A percentile compares a stretch with the other conserved stretches of the same genome.
Conservation (phyloP, 2,797 vertebrate genomes). For the Sparidentex hasta region DNA sequence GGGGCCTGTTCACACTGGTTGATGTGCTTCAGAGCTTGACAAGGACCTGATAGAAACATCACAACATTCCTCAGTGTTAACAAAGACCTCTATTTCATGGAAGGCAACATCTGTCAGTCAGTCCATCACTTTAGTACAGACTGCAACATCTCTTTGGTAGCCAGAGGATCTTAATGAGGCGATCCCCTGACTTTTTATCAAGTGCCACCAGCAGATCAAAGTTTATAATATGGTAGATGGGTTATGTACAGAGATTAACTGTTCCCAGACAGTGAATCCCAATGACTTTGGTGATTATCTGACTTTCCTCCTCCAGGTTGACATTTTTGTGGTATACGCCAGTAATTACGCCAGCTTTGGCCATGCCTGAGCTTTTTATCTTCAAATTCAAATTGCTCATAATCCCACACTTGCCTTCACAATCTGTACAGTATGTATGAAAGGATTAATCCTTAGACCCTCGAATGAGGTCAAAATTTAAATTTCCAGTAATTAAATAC, state of each 20-base stretch:
- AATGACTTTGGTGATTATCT: neutral
- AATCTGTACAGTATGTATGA: neutral
- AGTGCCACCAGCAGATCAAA: neutral
- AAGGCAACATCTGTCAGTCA: neutral
- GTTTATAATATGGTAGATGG: neutral
- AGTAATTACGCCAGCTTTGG: neutral
- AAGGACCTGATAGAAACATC: constrained; percentile 52
- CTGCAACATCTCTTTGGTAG: constrained; percentile 9
- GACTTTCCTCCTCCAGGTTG: constrained; percentile 4
- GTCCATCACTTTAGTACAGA: neutral
- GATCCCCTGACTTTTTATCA: constrained; percentile 6
- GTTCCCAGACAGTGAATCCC: neutral
- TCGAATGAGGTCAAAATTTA: too few relatives aligned
- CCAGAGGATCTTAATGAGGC: constrained; percentile 3
- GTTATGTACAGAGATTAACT: neutral
- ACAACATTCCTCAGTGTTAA: too few relatives aligned
- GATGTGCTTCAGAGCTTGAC: constrained; percentile 63
- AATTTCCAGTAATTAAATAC: neutral
- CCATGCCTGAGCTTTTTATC: neutral
- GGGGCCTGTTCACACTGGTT: constrained; percentile 29
- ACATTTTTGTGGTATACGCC: too few relatives aligned
- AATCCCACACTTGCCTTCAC: neutral
- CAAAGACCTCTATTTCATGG: too few relatives aligned
- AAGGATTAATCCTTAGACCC: neutral
- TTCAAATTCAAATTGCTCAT: neutral